phyloP scores from a whole-genome alignment of 23 tunicate genomes.

The Aplidium turbinatum region DNA sequence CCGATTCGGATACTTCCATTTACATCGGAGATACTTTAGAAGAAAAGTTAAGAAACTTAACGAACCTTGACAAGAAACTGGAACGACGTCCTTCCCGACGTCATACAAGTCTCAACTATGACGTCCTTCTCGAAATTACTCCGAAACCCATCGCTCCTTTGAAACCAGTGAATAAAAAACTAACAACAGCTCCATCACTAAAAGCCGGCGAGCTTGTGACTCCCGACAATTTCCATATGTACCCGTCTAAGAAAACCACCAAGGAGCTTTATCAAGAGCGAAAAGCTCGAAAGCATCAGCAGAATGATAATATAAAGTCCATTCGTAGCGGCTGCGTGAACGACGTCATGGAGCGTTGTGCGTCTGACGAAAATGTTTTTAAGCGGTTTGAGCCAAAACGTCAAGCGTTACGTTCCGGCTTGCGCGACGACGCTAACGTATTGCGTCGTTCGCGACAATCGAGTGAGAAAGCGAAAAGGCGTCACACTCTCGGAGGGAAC shows the following conservation, averaged over 20 bases:
- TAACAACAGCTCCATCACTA: background rate
- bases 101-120: background rate
- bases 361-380: conserved; percentile 78
- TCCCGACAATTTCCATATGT: conserved; percentile 12
- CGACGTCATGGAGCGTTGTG: conserved; percentile 37
- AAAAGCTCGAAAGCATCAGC: conserved; percentile 41
- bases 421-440: conserved; percentile 13
- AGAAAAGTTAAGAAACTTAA: conserved; percentile 59
- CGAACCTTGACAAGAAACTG: conserved; percentile 54
- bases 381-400: conserved; percentile 66
- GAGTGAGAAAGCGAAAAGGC: conserved; percentile 27
- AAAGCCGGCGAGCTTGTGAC: conserved; percentile 25
- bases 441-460: background rate
- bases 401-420: conserved; percentile 9
- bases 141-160: background rate
- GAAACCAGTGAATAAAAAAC: background rate
- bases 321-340: conserved; percentile 7
- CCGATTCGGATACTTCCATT: conserved; percentile 63
- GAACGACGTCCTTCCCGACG: conserved; percentile 45
- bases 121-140: background rate
- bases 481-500: conserved; percentile 61
- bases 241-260: conserved; percentile 35
- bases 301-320: conserved; percentile 17
- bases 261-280: conserved; percentile 62
- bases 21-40: conserved; percentile 58